These are phyloP conservation scores for Drosophila sturtevanti DNA, from an alignment of 1,140 invertebrate species.

Conservation along the genomic window DNA sequence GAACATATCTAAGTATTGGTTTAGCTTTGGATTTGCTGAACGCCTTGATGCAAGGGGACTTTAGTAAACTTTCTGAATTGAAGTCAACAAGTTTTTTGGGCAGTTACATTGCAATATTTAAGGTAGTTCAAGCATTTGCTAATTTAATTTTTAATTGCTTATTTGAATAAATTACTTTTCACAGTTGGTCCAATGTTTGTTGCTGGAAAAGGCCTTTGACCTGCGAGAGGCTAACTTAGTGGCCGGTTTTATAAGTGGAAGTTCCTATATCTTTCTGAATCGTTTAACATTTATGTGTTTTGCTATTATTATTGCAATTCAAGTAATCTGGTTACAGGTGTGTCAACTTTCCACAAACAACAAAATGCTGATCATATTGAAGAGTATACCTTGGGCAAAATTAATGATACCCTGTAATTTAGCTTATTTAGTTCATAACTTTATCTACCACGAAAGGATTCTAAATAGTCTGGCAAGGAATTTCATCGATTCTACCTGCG, in stretches of 20 bases:
- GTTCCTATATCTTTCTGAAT: conserved; percentile 26
- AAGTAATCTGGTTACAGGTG: conserved; percentile 48
- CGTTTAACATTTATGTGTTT: conserved; percentile 49
- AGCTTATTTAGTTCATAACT: conserved; percentile 42
- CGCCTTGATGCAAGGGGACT: conserved; percentile 6
- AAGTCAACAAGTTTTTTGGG: conserved; percentile 46
- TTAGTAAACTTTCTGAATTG: conserved; percentile 5
- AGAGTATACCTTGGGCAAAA: conserved; percentile 40
- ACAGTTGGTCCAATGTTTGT: conserved; percentile 33
- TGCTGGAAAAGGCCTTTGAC: conserved; percentile 6
- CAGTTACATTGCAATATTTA: conserved; percentile 47
- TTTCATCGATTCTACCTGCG: conserved; percentile 54
- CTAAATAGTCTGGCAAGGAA: conserved; percentile 31
- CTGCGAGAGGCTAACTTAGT: conserved; percentile 12
- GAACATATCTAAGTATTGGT: conserved; percentile 46
- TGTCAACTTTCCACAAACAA: not conserved
- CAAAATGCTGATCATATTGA: conserved; percentile 1
- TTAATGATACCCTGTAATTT: conserved; percentile 42
- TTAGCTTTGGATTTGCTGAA: conserved; percentile 39
- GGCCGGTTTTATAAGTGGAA: conserved; percentile 49
- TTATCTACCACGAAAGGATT: conserved; percentile 15
- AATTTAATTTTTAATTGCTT: not conserved
- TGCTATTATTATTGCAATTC: conserved; percentile 43
- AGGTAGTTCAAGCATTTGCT: conserved; percentile 14
- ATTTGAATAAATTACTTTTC: not conserved